These are phyloP conservation scores for Tachysurus vachellii DNA, from an alignment of 2,113 vertebrate species.

Conservation along the genomic window DNA sequence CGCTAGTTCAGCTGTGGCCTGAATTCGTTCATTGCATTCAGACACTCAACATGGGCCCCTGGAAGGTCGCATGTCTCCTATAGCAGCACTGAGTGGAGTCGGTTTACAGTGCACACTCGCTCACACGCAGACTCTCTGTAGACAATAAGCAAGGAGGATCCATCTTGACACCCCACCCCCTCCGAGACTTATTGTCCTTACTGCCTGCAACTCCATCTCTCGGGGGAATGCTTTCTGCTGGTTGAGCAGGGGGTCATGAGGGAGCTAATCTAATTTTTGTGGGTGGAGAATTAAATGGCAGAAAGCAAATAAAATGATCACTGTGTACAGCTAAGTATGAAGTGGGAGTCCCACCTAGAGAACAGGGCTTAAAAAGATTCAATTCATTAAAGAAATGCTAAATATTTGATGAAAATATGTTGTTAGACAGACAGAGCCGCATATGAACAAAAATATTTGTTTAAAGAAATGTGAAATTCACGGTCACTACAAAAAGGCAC, in stretches of 20 bases:
- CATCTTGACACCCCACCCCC: slow-evolving; percentile 44
- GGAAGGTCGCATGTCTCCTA: slow-evolving; percentile 26
- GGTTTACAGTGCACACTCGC: slow-evolving; percentile 36
- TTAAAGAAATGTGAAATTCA: not conserved
- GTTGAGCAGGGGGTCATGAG: slow-evolving; percentile 25
- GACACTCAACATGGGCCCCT: slow-evolving; percentile 5
- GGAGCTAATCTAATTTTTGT: slow-evolving; percentile 45
- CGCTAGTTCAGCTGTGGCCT: not conserved
- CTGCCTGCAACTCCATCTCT: slow-evolving; percentile 37
- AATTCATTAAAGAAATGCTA: not conserved
- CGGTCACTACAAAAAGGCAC: not conserved
- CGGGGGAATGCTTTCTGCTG: slow-evolving; percentile 29
- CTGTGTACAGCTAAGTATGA: not conserved
- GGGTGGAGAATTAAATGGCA: slow-evolving; percentile 14
- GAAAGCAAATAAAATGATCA: slow-evolving; percentile 10
- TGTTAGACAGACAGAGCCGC: not conserved
- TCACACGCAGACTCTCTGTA: slow-evolving; percentile 25
- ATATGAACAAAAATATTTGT: not conserved
- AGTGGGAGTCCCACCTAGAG: not conserved
- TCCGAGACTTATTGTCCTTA: slow-evolving; percentile 26
- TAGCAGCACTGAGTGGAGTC: slow-evolving; percentile 27
- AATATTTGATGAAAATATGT: not conserved
- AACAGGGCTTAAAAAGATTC: not conserved
- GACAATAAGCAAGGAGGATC: slow-evolving; percentile 52
- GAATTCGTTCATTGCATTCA: slow-evolving; percentile 17